phyloP scores from a whole-genome alignment of 2,113 vertebrate species.

The Lophius piscatorius region DNA sequence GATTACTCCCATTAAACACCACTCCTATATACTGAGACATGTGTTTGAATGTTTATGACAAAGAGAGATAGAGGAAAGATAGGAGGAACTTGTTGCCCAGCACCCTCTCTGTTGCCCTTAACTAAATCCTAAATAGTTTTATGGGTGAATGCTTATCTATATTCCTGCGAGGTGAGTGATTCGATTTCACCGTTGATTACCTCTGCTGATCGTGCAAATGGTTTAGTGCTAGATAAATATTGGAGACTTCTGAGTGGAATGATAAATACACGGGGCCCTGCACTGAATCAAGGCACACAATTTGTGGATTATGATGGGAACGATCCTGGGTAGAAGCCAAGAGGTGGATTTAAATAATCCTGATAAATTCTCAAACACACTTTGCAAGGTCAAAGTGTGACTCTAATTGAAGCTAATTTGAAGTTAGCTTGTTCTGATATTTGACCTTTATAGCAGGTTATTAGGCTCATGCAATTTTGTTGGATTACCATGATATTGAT shows the following conservation, averaged over 20 bases:
- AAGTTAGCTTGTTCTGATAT: constrained; percentile 31
- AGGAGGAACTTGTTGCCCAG: constrained; percentile 20
- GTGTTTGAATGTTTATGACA: constrained; percentile 56
- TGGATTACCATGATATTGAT: constrained; percentile 65
- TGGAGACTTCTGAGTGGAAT: constrained; percentile 56
- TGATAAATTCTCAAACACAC: constrained; percentile 45
- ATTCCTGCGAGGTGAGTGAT: constrained; percentile 68
- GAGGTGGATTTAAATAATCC: constrained; percentile 59
- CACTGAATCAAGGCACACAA: constrained; percentile 68
- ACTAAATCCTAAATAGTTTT: constrained; percentile 71
- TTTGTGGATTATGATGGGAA: constrained; percentile 61
- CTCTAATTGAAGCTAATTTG: constrained; percentile 49
- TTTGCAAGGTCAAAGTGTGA: constrained; percentile 64
- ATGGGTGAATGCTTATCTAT: constrained; percentile 75
- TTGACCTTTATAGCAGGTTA: constrained; percentile 40
- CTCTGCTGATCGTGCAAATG: constrained; percentile 72
- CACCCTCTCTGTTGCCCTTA: constrained; percentile 64
- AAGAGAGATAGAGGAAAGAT: constrained; percentile 30
- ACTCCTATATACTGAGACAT: constrained; percentile 30
- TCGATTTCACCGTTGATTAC: constrained; percentile 80
- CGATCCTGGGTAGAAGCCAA: constrained; percentile 41
- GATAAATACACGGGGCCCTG: constrained; percentile 49
- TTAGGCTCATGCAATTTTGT: constrained; percentile 48
- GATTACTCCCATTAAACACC: constrained; percentile 54
- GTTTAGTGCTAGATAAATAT: constrained; percentile 75